phyloP scores from a whole-genome alignment of 2,797 vertebrate genomes.

The Scarus forsteni region DNA sequence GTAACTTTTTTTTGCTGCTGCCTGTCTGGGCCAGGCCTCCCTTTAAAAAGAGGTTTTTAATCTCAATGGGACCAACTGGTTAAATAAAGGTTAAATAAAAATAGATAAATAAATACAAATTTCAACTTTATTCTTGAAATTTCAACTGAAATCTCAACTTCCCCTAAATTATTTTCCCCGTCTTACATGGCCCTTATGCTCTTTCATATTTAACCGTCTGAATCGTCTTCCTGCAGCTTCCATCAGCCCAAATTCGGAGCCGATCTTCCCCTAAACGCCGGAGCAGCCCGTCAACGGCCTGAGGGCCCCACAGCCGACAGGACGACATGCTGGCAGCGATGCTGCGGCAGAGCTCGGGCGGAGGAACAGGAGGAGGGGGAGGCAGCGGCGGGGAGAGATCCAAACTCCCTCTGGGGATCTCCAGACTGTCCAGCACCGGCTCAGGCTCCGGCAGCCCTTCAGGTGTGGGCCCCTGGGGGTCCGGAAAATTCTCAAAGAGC shows the following conservation, averaged over 20 bases:
- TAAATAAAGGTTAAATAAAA: too few species aligned
- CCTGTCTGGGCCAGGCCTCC: too few species aligned
- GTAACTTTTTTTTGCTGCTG: too few species aligned
- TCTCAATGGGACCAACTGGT: too few species aligned
- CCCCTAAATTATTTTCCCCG: background rate
- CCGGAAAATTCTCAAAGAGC: conserved; percentile 85
- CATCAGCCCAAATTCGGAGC: conserved; percentile 54
- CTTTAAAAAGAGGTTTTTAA: too few species aligned
- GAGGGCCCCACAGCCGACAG: conserved; percentile 40
- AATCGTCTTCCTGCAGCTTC: conserved; percentile 48
- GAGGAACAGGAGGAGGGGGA: conserved; percentile 73
- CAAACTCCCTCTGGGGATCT: conserved; percentile 87
- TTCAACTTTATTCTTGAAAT: too few species aligned
- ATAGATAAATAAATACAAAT: too few species aligned
- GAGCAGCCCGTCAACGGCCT: conserved; percentile 45
- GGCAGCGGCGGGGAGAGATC: conserved; percentile 35
- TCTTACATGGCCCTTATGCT: background rate
- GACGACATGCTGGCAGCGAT: conserved; percentile 83
- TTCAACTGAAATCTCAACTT: too few species aligned
- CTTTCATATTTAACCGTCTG: background rate
- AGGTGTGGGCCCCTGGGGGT: conserved; percentile 64
- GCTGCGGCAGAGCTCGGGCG: conserved; percentile 83
- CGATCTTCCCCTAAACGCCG: conserved; percentile 53
- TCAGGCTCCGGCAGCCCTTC: conserved; percentile 28
- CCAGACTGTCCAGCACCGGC: conserved; percentile 86